Percentiles rank a stretch among this genome's conserved stretches.
These are phyloP conservation scores for Gisinianus flammeolus DNA, from an alignment of 2,888 invertebrate species.

Conservation along the genomic window DNA sequence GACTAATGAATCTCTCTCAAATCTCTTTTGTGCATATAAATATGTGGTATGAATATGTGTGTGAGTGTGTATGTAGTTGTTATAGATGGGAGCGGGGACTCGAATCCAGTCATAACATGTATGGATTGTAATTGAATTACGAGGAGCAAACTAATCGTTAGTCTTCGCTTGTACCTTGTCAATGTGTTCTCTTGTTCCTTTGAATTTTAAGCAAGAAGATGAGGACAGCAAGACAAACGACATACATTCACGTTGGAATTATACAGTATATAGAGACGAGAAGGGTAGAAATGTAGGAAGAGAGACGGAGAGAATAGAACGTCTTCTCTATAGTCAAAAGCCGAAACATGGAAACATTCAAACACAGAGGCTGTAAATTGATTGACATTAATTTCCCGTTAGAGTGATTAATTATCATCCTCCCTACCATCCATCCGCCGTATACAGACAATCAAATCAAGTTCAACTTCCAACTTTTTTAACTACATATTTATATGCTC, in stretches of 20 bases:
- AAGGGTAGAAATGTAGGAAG: neutral
- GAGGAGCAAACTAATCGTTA: neutral
- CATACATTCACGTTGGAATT: neutral
- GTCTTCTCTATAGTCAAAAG: neutral
- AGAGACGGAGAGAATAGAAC: neutral
- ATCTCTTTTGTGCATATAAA: no score
- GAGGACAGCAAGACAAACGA: constrained; percentile 1
- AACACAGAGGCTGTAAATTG: constrained; percentile 28
- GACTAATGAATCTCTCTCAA: constrained; percentile 24
- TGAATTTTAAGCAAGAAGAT: neutral
- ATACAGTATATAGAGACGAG: neutral
- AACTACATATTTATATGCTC: neutral
- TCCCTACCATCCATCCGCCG: neutral
- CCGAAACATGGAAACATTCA: neutral
- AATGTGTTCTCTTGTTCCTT: neutral
- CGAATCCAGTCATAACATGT: neutral
- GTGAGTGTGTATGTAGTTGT: neutral
- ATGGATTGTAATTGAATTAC: neutral
- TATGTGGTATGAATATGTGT: no score
- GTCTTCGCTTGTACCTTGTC: neutral
- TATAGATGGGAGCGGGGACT: neutral
- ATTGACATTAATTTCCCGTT: constrained; percentile 46
- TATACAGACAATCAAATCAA: constrained; percentile 15
- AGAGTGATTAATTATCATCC: constrained; percentile 41
- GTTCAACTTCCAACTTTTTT: neutral